Percentiles rank a stretch among this genome's conserved stretches.
Conservation (phyloP, 2,113 vertebrate genomes). For the Anarhynchus alexandrinus region DNA sequence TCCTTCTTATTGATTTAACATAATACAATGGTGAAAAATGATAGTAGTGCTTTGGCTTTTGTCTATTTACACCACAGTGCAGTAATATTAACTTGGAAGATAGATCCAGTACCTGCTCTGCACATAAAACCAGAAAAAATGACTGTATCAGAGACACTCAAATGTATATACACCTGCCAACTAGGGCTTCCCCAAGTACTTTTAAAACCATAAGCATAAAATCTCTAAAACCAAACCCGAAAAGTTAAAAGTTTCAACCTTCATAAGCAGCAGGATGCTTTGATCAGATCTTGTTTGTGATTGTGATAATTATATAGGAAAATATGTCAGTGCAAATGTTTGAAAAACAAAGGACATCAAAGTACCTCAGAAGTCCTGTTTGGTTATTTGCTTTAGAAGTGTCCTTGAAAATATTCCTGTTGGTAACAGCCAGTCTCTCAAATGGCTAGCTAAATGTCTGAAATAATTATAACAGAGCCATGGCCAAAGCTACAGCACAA, state of each 20-base stretch:
- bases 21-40: background rate
- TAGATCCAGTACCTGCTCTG: background rate
- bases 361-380: constrained; percentile 35
- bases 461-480: constrained; percentile 34
- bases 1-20: background rate
- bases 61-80: background rate
- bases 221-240: background rate
- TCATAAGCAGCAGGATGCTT: constrained; percentile 12
- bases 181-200: background rate
- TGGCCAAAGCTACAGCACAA: background rate
- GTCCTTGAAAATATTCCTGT: constrained; percentile 12
- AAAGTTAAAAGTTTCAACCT: constrained; percentile 38
- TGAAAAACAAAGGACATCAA: constrained; percentile 62
- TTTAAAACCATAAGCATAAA: background rate
- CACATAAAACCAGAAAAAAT: background rate
- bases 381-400: constrained; percentile 32
- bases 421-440: constrained; percentile 6
- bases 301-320: constrained; percentile 58
- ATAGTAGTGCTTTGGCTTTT: background rate
- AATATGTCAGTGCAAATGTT: constrained; percentile 47
- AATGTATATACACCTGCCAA: background rate
- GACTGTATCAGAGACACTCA: background rate
- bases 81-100: background rate
- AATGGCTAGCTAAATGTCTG: constrained; percentile 30
- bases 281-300: constrained; percentile 40